Conservation (phyloP, 1,140 invertebrate species). For the Caenorhabditis tropicalis region DNA sequence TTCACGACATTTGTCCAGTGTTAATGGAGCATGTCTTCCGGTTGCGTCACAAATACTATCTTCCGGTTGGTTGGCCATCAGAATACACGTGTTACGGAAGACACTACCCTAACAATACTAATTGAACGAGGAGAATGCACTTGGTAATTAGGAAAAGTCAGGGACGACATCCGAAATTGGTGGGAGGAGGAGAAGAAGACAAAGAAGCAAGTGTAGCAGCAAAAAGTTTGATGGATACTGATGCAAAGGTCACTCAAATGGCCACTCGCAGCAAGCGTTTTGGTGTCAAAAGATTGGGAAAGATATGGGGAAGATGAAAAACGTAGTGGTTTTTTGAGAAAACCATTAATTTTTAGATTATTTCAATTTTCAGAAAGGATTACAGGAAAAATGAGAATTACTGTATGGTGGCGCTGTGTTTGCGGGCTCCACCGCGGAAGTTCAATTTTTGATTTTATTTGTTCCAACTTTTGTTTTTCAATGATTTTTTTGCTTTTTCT, state of each 20-base stretch:
- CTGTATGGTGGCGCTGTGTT: neutral
- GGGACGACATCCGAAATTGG: neutral
- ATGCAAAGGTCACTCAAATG: neutral
- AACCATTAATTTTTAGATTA: neutral
- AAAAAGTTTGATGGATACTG: constrained; percentile 18
- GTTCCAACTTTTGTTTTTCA: neutral
- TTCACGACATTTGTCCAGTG: neutral
- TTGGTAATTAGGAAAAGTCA: constrained; percentile 37
- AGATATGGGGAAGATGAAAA: neutral
- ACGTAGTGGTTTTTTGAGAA: neutral
- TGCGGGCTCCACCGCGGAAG: neutral
- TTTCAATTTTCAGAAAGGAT: neutral
- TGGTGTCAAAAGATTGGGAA: neutral
- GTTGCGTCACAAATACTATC: constrained; percentile 17
- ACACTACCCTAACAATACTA: constrained; percentile 3
- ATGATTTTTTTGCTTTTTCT: neutral
- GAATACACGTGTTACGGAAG: neutral
- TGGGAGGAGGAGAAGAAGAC: neutral
- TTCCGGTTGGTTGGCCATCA: neutral
- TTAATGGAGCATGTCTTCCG: constrained; percentile 43
- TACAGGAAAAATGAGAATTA: neutral
- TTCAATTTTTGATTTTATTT: neutral
- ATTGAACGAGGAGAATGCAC: neutral
- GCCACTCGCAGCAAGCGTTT: neutral
- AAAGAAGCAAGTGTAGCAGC: neutral